A percentile compares a stretch with the other conserved stretches of the same genome.
These are phyloP conservation scores for Platyscapa corneri DNA, from an alignment of 1,140 invertebrate genomes.

Conservation along the genomic window DNA sequence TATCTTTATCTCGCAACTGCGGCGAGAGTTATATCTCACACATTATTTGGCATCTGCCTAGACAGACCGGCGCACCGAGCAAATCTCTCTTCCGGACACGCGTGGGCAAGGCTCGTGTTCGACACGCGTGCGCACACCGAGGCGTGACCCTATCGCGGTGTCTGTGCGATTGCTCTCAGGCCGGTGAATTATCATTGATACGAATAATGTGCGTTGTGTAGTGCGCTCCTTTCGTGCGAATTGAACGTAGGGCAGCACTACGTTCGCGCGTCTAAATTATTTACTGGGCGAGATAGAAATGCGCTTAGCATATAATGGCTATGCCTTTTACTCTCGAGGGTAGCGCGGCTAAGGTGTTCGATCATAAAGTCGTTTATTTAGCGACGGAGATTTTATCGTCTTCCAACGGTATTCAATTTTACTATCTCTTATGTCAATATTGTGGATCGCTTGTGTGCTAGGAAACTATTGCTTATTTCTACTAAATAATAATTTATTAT, in stretches of 20 bases:
- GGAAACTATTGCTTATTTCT: background rate
- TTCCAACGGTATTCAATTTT: background rate
- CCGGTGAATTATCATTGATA: slow-evolving; percentile 4
- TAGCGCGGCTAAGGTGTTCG: background rate
- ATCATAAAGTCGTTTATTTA: slow-evolving; percentile 7
- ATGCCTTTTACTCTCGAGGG: background rate
- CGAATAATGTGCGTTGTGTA: background rate
- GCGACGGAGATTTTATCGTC: background rate
- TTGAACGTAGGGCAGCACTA: background rate
- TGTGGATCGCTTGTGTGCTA: background rate
- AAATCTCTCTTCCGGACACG: background rate
- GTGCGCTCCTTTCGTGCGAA: background rate
- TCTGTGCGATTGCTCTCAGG: too few species aligned
- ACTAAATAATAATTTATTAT: background rate
- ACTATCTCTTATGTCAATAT: slow-evolving; percentile 15
- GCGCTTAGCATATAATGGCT: slow-evolving; percentile 16
- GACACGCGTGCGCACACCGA: background rate
- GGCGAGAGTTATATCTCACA: background rate
- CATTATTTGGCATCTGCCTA: background rate
- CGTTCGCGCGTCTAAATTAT: slow-evolving; percentile 23
- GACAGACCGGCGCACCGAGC: background rate
- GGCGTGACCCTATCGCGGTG: background rate
- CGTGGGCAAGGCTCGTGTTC: background rate
- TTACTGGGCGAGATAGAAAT: background rate
- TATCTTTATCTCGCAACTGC: background rate